A percentile compares a stretch with the other conserved stretches of the same genome.
Evolutionary conservation across 2,888 invertebrate species (phyloP).

Genomic region (Tipula lateralis): DNA sequence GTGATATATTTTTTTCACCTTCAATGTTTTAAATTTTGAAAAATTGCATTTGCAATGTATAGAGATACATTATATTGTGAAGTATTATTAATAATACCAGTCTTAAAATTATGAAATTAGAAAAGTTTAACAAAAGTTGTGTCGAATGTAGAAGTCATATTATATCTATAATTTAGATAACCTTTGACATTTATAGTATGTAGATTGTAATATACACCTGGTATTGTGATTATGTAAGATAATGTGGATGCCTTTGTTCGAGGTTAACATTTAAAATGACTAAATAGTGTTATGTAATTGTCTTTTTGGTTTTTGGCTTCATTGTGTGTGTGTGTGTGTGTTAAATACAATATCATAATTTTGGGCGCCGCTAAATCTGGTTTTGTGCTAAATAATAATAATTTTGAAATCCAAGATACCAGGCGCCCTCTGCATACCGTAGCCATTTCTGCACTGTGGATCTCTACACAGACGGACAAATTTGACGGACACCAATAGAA

Average conservation of each 20-base stretch:
- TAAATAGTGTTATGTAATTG: background rate
- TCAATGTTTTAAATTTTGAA: background rate
- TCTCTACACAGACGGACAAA: no score
- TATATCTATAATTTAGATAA: background rate
- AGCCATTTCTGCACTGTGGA: no score
- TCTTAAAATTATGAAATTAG: background rate
- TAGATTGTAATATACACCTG: background rate
- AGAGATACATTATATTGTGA: background rate
- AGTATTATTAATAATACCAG: background rate
- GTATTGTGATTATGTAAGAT: background rate
- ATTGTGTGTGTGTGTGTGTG: no score
- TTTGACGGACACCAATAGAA: no score
- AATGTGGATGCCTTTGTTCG: background rate
- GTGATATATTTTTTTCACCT: background rate
- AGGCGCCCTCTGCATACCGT: no score
- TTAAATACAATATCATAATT: no score
- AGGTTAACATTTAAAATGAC: background rate
- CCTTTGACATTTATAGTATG: background rate
- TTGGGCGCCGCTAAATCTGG: no score
- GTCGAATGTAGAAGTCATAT: background rate
- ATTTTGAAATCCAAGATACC: no score
- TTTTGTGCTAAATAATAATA: no score
- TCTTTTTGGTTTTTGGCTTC: no score
- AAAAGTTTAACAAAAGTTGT: background rate
- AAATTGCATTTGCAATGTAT: background rate